Conservation (phyloP, 2,113 vertebrate species). For the Zosterops hypoxanthus region DNA sequence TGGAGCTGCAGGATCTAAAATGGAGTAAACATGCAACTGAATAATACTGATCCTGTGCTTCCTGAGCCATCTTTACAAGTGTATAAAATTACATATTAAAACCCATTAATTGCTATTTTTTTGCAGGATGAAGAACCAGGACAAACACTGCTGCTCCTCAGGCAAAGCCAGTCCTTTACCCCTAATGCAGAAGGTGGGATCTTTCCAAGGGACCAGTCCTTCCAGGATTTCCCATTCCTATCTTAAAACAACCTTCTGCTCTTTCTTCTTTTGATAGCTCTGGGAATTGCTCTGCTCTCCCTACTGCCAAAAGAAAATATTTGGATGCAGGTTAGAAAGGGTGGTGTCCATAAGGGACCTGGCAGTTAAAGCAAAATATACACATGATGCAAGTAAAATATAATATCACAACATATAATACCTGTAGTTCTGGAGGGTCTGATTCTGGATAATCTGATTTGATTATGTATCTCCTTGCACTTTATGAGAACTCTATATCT, state of each 20-base stretch:
- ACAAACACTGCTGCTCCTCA: background rate
- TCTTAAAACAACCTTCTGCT: background rate
- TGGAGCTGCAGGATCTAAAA: background rate
- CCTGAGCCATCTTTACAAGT: background rate
- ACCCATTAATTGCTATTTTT: background rate
- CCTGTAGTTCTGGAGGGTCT: background rate
- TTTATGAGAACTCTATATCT: background rate
- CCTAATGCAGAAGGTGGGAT: background rate
- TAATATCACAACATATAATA: background rate
- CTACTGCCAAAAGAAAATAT: background rate
- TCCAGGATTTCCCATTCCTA: background rate
- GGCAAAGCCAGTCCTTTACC: background rate
- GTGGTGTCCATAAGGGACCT: background rate
- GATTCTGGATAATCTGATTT: too few species aligned
- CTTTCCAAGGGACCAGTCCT: background rate
- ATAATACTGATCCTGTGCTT: background rate
- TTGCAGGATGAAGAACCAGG: background rate
- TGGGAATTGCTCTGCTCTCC: background rate
- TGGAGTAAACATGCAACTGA: background rate
- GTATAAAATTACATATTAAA: background rate
- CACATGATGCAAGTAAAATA: background rate
- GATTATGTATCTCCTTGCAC: background rate
- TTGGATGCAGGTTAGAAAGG: background rate
- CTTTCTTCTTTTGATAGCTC: background rate
- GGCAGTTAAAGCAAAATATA: background rate